Conservation (phyloP, 2,113 vertebrate genomes). For the Siniperca knerii region DNA sequence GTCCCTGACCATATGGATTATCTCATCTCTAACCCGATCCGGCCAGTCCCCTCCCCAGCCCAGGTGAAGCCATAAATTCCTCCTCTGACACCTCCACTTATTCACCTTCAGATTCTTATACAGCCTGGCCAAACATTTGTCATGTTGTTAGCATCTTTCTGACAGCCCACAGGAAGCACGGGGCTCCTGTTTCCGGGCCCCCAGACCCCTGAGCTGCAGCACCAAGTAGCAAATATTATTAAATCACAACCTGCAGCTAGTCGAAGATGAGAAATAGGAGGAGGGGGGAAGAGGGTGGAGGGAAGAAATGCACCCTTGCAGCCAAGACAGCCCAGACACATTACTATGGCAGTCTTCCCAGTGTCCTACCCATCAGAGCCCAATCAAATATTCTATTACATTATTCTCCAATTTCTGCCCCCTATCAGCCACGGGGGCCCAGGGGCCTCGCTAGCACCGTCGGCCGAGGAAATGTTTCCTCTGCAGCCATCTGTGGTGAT, state of each 20-base stretch:
- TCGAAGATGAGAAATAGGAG: constrained; percentile 36
- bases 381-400: constrained; percentile 89
- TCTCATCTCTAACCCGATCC: constrained; percentile 19
- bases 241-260: constrained; percentile 55
- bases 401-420: constrained; percentile 90
- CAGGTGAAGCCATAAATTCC: constrained; percentile 40
- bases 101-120: constrained; percentile 31
- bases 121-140: constrained; percentile 51
- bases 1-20: constrained; percentile 7
- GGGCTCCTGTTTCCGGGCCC: constrained; percentile 33
- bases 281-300: background rate
- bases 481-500: constrained; percentile 89
- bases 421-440: constrained; percentile 79
- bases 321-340: constrained; percentile 51
- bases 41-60: background rate
- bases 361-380: constrained; percentile 76
- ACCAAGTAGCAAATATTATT: constrained; percentile 58
- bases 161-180: constrained; percentile 43
- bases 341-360: constrained; percentile 67
- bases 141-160: constrained; percentile 59
- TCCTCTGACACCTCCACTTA: constrained; percentile 43
- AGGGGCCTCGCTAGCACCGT: constrained; percentile 80
- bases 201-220: constrained; percentile 11
- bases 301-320: constrained; percentile 29
- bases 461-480: constrained; percentile 86